Conservation (phyloP, 2,888 invertebrate species). For the Quadroppia sp. region DNA sequence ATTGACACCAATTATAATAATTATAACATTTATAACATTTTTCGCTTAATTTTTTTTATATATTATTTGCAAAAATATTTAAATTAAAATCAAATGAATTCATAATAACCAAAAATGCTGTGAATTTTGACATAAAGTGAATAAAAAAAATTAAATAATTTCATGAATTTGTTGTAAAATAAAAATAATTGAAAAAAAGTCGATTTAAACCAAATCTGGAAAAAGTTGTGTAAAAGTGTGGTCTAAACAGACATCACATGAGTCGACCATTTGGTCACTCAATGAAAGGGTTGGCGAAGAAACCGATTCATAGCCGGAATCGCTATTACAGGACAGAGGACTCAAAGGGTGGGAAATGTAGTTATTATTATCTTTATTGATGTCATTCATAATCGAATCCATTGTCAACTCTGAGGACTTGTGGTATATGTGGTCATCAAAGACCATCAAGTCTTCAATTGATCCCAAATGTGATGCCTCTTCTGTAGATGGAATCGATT, state of each 20-base stretch:
- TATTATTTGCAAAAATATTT: conserved; percentile 9
- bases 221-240: conserved; percentile 29
- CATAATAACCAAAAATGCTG: not conserved
- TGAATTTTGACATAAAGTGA: conserved; percentile 10
- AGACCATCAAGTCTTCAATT: conserved; percentile 27
- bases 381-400: not conserved
- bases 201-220: conserved; percentile 38
- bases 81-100: conserved; percentile 4
- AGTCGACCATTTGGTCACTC: not conserved
- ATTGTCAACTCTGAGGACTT: not conserved
- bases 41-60: conserved; percentile 11
- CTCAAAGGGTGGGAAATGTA: conserved; percentile 5
- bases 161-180: not conserved
- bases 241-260: not conserved
- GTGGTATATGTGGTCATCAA: conserved; percentile 1
- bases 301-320: conserved; percentile 46
- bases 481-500: not conserved
- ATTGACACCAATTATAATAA: conserved; percentile 1
- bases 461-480: conserved; percentile 28
- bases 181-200: not conserved
- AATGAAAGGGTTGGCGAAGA: conserved; percentile 13
- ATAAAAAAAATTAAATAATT: not conserved
- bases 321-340: conserved; percentile 43
- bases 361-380: conserved; percentile 5
- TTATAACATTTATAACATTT: conserved; percentile 30